phyloP scores from a whole-genome alignment of 2,113 vertebrate genomes.

The Prionailurus viverrinus region DNA sequence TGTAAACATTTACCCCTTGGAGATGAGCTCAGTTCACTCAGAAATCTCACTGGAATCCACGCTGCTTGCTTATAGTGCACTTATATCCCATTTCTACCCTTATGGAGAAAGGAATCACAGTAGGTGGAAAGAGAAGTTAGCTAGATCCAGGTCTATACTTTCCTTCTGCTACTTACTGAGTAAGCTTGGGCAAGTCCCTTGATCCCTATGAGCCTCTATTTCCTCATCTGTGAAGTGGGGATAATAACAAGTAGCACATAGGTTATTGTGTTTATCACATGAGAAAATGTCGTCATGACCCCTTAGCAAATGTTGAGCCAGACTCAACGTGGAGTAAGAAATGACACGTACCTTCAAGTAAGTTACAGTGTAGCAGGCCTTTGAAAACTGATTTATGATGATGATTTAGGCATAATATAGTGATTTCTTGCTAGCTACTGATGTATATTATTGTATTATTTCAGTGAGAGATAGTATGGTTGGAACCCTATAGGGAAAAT shows the following conservation, averaged over 20 bases:
- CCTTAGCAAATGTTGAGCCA: not conserved
- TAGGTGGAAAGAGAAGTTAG: not conserved
- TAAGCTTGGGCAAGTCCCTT: not conserved
- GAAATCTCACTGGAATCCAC: not conserved
- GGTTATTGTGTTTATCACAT: not conserved
- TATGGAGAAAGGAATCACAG: not conserved
- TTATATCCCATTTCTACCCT: not conserved
- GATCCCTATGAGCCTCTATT: not conserved
- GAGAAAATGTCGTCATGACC: not conserved
- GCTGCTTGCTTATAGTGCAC: not conserved
- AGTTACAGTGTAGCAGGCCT: not conserved
- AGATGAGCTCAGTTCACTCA: not conserved
- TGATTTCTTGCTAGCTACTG: not conserved
- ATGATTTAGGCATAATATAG: not conserved
- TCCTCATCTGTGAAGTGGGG: not conserved
- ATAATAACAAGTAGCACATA: not conserved
- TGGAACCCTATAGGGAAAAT: not conserved
- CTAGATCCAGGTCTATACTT: not conserved
- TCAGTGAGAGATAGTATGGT: not conserved
- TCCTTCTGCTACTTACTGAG: not conserved
- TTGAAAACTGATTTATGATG: not conserved
- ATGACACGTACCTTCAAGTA: not conserved
- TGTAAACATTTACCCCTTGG: not conserved
- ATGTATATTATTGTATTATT: not conserved
- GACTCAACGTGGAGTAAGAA: not conserved